phyloP scores from a whole-genome alignment of 2,888 invertebrate genomes.

The Latheticus oryzae region DNA sequence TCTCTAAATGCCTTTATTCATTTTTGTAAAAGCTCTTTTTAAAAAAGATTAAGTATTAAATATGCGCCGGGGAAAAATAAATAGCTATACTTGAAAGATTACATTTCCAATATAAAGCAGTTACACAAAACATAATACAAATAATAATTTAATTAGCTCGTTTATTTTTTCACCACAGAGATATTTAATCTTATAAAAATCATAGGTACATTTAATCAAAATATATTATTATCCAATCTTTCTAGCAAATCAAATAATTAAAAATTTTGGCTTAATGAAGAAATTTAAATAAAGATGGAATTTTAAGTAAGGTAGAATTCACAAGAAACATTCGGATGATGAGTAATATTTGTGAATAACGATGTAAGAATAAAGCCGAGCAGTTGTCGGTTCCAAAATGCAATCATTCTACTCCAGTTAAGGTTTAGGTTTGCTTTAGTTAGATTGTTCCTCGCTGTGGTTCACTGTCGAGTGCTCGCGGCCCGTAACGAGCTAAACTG shows the following conservation, averaged over 20 bases:
- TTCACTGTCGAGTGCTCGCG: slow-evolving; percentile 66
- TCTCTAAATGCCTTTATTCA: slow-evolving; percentile 49
- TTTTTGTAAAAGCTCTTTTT: slow-evolving; percentile 50
- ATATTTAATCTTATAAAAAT: slow-evolving; percentile 4
- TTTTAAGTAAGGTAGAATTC: slow-evolving; percentile 53
- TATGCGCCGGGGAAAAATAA: slow-evolving; percentile 35
- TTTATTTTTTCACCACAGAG: slow-evolving; percentile 2
- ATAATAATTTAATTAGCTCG: slow-evolving; percentile 31
- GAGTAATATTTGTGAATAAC: slow-evolving; percentile 61
- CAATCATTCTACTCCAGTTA: slow-evolving; percentile 68
- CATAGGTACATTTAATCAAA: slow-evolving; percentile 14
- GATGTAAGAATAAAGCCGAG: slow-evolving; percentile 49
- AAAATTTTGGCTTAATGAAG: slow-evolving; percentile 24
- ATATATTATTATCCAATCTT: not conserved
- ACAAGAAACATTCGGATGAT: slow-evolving; percentile 49
- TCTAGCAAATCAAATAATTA: slow-evolving; percentile 16
- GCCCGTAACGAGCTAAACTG: slow-evolving; percentile 66
- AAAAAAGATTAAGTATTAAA: slow-evolving; percentile 50
- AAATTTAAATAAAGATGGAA: slow-evolving; percentile 57
- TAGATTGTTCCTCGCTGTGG: slow-evolving; percentile 66
- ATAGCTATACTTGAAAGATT: slow-evolving; percentile 35
- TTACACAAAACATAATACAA: slow-evolving; percentile 38
- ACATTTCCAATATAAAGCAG: slow-evolving; percentile 30
- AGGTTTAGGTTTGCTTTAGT: slow-evolving; percentile 67
- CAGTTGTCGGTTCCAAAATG: slow-evolving; percentile 62